Percentiles rank a stretch among this genome's conserved stretches.
Evolutionary conservation across 2,888 invertebrate genomes (phyloP).

Genomic region (Chrysina gloriosa): DNA sequence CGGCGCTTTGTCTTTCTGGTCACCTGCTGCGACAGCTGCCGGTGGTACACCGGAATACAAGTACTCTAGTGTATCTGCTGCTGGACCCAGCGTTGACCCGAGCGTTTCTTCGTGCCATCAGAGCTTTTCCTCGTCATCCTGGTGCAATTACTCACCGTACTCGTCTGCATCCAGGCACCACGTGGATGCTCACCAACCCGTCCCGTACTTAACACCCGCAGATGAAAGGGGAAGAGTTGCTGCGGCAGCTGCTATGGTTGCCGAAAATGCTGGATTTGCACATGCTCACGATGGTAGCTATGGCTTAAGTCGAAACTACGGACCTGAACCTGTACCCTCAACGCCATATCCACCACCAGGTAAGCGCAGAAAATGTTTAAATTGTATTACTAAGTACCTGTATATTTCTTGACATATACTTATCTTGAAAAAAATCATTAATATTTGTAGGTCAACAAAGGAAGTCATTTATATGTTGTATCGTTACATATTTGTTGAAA

Average conservation of each 20-base stretch:
- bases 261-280: conserved; percentile 74
- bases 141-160: conserved; percentile 79
- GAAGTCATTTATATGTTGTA: too few species aligned
- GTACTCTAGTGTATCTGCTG: conserved; percentile 66
- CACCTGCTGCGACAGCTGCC: conserved; percentile 69
- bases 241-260: conserved; percentile 68
- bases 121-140: conserved; percentile 76
- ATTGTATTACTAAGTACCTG: too few species aligned
- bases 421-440: too few species aligned
- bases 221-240: conserved; percentile 78
- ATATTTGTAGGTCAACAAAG: too few species aligned
- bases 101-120: conserved; percentile 74
- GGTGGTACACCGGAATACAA: conserved; percentile 73
- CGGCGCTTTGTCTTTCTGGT: conserved; percentile 75
- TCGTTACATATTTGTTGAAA: too few species aligned
- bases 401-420: too few species aligned
- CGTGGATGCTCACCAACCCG: conserved; percentile 70
- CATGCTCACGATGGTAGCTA: conserved; percentile 76
- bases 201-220: conserved; percentile 76
- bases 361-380: conserved; percentile 56
- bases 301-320: conserved; percentile 77
- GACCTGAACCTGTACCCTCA: conserved; percentile 78
- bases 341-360: conserved; percentile 85
- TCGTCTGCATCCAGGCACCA: conserved; percentile 72
- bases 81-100: conserved; percentile 66